These are phyloP conservation scores for Acanthoscelides obtectus DNA, from an alignment of 2,888 invertebrate genomes.

Conservation along the genomic window DNA sequence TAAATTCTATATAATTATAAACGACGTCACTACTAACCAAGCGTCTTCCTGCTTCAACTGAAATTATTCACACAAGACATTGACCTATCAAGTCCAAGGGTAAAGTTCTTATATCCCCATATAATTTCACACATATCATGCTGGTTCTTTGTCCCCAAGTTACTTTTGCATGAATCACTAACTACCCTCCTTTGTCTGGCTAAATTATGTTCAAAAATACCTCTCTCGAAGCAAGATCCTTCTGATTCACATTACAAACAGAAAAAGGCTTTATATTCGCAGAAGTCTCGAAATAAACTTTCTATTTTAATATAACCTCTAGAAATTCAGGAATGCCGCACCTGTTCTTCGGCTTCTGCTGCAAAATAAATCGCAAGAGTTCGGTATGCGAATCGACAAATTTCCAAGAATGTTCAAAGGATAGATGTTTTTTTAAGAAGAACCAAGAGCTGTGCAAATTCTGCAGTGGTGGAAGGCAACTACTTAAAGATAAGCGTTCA, in stretches of 20 bases:
- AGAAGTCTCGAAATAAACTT: not conserved
- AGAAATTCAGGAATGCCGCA: not conserved
- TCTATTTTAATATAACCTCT: not conserved
- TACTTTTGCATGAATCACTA: not conserved
- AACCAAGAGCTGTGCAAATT: not conserved
- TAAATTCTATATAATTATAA: not conserved
- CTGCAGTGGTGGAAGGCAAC: not conserved
- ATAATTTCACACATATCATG: not conserved
- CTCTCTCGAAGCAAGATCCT: not conserved
- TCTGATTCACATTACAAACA: not conserved
- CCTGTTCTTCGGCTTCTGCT: not conserved
- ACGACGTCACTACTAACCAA: not conserved
- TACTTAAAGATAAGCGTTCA: no score
- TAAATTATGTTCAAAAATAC: not conserved
- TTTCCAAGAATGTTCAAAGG: not conserved
- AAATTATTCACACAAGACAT: not conserved
- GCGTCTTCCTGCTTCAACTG: not conserved
- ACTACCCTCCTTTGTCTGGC: not conserved
- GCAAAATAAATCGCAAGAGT: not conserved
- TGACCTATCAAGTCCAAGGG: not conserved
- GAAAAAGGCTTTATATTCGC: not conserved
- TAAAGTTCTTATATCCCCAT: not conserved
- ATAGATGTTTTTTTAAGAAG: not conserved
- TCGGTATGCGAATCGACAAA: not conserved
- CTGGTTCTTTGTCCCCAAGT: not conserved